phyloP scores from a whole-genome alignment of 2,888 invertebrate genomes.

The Drosophila mayaguana region DNA sequence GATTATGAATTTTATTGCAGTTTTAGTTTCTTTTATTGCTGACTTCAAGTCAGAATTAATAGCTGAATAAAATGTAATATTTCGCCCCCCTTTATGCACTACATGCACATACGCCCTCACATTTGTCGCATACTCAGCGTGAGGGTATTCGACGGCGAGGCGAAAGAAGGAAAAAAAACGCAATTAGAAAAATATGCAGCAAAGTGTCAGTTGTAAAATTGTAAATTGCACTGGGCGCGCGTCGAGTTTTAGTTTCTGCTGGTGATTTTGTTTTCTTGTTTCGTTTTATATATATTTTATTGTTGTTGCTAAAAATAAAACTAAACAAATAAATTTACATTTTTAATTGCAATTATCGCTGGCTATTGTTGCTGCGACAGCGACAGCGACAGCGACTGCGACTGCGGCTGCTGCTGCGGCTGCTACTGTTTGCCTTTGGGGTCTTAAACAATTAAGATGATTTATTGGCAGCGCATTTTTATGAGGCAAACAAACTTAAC shows the following conservation, averaged over 20 bases:
- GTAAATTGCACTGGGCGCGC: constrained; percentile 75
- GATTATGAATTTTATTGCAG: too few species aligned
- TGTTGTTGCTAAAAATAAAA: constrained; percentile 75
- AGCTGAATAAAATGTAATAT: too few species aligned
- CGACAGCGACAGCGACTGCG: constrained; percentile 40
- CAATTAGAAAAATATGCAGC: constrained; percentile 67
- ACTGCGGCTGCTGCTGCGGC: constrained; percentile 45
- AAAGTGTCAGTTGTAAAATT: constrained; percentile 68
- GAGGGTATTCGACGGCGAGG: constrained; percentile 26
- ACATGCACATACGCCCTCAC: too few species aligned
- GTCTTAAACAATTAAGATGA: constrained; percentile 75
- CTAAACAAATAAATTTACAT: constrained; percentile 76
- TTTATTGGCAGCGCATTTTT: constrained; percentile 74
- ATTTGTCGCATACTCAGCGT: not conserved
- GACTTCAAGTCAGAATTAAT: too few species aligned
- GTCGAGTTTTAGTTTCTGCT: constrained; percentile 57
- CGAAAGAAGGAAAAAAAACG: constrained; percentile 31
- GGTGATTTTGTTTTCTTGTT: constrained; percentile 14
- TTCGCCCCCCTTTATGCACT: not conserved
- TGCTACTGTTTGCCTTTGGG: constrained; percentile 78
- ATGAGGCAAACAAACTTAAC: constrained; percentile 54
- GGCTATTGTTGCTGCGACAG: constrained; percentile 48
- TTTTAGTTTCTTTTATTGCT: too few species aligned
- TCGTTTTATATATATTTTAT: constrained; percentile 16
- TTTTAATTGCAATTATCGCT: constrained; percentile 80